Conservation (phyloP, 2,113 vertebrate species). For the Hypomesus transpacificus region DNA sequence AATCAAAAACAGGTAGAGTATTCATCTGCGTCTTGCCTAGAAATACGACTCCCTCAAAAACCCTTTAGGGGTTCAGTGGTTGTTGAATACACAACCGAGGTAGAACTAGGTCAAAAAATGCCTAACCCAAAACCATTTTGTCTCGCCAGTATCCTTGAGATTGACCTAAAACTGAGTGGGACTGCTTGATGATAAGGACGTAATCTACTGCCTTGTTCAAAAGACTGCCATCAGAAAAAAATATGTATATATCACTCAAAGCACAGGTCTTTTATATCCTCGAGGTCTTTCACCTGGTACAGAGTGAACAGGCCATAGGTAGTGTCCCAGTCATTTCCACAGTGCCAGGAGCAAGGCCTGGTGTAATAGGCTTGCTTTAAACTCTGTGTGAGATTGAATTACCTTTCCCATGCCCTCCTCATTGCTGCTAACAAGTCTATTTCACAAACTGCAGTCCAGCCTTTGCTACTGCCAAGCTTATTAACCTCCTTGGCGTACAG, state of each 20-base stretch:
- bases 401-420: constrained; percentile 37
- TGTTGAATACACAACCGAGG: neutral
- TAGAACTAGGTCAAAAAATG: neutral
- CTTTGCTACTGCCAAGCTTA: constrained; percentile 30
- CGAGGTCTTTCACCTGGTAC: neutral
- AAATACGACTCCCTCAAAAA: neutral
- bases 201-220: no score
- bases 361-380: constrained; percentile 37
- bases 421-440: constrained; percentile 49
- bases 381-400: constrained; percentile 49
- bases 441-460: constrained; percentile 32
- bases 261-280: constrained; percentile 4
- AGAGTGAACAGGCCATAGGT: neutral
- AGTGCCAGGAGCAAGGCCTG: constrained; percentile 31
- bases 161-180: neutral
- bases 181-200: no score
- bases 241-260: neutral
- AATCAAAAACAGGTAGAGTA: neutral
- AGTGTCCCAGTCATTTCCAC: constrained; percentile 22
- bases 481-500: constrained; percentile 35
- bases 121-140: neutral
- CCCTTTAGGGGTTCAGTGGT: neutral
- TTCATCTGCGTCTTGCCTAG: neutral
- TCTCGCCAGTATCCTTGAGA: no score
- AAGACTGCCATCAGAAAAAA: neutral